Evolutionary conservation across 2,888 invertebrate genomes (phyloP).

Genomic region (Anaspis maculata): DNA sequence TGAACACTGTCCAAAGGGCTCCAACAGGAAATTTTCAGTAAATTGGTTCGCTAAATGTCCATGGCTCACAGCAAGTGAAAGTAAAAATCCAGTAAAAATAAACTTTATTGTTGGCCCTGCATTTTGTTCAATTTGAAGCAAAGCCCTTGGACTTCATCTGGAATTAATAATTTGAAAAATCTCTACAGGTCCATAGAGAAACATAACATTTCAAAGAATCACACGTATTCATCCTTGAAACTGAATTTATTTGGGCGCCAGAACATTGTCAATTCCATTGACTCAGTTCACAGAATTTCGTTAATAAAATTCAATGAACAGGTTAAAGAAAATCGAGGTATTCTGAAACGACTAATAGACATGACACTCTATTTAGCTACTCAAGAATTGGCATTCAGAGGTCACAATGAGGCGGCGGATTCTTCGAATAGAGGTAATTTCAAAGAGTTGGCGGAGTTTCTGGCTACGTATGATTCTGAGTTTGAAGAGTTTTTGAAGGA

Average conservation of each 20-base stretch:
- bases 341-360: conserved; percentile 5
- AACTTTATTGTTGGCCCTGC: conserved; percentile 5
- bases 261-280: conserved; percentile 1
- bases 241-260: conserved; percentile 2
- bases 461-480: neutral
- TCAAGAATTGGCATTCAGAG: conserved; percentile 1
- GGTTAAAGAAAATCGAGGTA: conserved; percentile 4
- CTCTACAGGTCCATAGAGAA: neutral
- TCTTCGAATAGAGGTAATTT: conserved; percentile 2
- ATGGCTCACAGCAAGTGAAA: conserved; percentile 5
- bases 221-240: conserved; percentile 5
- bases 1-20: neutral
- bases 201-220: conserved; percentile 2
- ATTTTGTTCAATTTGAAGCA: conserved; percentile 2
- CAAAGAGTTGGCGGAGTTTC: conserved; percentile 1
- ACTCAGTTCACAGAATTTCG: neutral
- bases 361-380: conserved; percentile 3
- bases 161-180: conserved; percentile 2
- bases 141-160: conserved; percentile 3
- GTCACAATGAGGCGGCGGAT: neutral
- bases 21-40: conserved; percentile 1
- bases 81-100: neutral
- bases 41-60: conserved; percentile 3
- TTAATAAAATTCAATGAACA: conserved; percentile 1
- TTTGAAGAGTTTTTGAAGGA: conserved; percentile 2